Base-by-base conservation (phyloP, 2,797 vertebrate genomes). In the Xiphophorus birchmanni region DNA sequence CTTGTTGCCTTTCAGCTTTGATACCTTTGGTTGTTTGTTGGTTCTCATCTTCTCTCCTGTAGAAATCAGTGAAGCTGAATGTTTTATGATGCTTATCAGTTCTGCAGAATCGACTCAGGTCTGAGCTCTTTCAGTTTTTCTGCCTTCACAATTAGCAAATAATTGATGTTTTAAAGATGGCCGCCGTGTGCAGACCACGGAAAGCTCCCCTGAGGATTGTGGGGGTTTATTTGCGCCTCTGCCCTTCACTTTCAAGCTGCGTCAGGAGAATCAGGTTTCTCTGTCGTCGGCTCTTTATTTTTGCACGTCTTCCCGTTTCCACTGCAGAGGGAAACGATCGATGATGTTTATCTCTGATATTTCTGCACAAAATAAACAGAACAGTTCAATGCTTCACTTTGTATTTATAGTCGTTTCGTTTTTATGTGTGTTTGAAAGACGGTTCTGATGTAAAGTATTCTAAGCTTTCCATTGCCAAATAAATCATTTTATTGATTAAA, bases 191-290 rank as follows among this genome's bases (percentile, higher is more conserved):
- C 26, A 29, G 8, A 29, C 13, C 4, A 3, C 3, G 58, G 75
- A 45, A 17, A 26, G 21, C 54, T 78, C 73, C 42, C 58, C 78
- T 50, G 48, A 23, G 76, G 75, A 37, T 12, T 4, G 10, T 26
- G 77, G 21, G n/a, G 12, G 21, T 71, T 42, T 73, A 54, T 44
- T 76, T 56, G n/a, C 21, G 40, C 3, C 75, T 72, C 37, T 63
- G 80, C 74, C 52, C 32, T 77, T 32, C 69, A 23, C 48, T 74
- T 79, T 54, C 76, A n/a, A 76, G 72, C 71, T 82, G 58, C 76
- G 32, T 82, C 73, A 74, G 80, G 52, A 3, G 86, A 54, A 40
- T 95, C 90, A 52, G 56, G 71, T 94, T 94, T 91, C 90, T 75
- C 83, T 35, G 54, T 26, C 0, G 45, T n/a, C 42, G 35, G 83